Conservation (phyloP, 2,113 vertebrate genomes). For the Sceloporus tristichus region DNA sequence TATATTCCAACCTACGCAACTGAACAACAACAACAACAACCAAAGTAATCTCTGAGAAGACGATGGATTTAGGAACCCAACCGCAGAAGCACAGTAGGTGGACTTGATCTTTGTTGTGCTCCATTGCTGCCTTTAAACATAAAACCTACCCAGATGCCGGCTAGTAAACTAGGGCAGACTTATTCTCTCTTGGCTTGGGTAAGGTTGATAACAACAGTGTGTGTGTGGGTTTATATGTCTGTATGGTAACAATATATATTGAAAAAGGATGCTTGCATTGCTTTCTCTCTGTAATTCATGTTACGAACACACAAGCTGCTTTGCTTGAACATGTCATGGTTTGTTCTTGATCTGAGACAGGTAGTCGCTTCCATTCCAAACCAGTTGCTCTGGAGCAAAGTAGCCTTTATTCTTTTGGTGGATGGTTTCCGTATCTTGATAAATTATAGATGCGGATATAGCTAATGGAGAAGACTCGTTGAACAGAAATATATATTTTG, state of each 20-base stretch:
- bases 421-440: conserved; percentile 6
- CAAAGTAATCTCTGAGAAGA: conserved; percentile 60
- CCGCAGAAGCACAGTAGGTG: conserved; percentile 84
- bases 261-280: not conserved
- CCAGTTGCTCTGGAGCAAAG: conserved; percentile 31
- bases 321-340: not conserved
- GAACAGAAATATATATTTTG: not conserved
- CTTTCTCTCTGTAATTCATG: conserved; percentile 22
- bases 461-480: not conserved
- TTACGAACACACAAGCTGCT: conserved; percentile 29
- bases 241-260: not conserved
- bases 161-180: conserved; percentile 20
- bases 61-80: conserved; percentile 82
- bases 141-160: conserved; percentile 33
- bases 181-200: conserved; percentile 18
- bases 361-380: conserved; percentile 35
- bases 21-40: conserved; percentile 40
- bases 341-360: conserved; percentile 33
- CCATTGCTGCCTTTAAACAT: not conserved
- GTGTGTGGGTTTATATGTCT: not conserved
- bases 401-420: conserved; percentile 35
- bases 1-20: conserved; percentile 46
- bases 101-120: conserved; percentile 65
- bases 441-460: no score
- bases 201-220: conserved; percentile 33